These are phyloP conservation scores for Paramuricea clavata DNA, from an alignment of 92 coral and sea anemone species.

Conservation along the genomic window DNA sequence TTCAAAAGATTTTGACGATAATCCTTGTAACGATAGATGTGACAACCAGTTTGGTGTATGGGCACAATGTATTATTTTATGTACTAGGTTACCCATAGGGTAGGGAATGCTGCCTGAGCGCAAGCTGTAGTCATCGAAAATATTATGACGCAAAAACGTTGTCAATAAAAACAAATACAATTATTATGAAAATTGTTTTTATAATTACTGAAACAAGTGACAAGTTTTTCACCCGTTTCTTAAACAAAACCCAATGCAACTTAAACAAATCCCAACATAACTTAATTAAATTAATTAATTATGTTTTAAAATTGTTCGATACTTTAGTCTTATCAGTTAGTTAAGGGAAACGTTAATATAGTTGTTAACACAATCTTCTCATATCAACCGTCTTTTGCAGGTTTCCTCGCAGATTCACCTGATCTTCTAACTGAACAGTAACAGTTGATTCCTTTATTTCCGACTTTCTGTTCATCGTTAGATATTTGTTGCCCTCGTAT, in stretches of 20 bases:
- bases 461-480: conserved; percentile 1
- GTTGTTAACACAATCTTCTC: neutral
- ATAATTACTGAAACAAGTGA: neutral
- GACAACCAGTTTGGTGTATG: no score
- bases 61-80: no score
- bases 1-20: no score
- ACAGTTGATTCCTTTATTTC: neutral
- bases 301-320: neutral
- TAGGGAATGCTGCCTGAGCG: neutral
- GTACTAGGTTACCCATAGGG: neutral
- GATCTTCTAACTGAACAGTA: conserved; percentile 6
- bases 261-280: conserved; percentile 1
- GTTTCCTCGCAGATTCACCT: neutral
- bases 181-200: no score
- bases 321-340: neutral
- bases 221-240: neutral
- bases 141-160: neutral
- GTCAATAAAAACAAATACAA: no score
- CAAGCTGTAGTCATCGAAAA: neutral
- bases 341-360: neutral
- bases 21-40: no score
- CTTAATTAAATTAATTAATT: neutral
- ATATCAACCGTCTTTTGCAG: neutral
- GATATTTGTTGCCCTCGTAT: conserved; percentile 6
- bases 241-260: neutral